phyloP scores from a whole-genome alignment of 64 coral and sea anemone species.

The Stichodactyla mertensii region DNA sequence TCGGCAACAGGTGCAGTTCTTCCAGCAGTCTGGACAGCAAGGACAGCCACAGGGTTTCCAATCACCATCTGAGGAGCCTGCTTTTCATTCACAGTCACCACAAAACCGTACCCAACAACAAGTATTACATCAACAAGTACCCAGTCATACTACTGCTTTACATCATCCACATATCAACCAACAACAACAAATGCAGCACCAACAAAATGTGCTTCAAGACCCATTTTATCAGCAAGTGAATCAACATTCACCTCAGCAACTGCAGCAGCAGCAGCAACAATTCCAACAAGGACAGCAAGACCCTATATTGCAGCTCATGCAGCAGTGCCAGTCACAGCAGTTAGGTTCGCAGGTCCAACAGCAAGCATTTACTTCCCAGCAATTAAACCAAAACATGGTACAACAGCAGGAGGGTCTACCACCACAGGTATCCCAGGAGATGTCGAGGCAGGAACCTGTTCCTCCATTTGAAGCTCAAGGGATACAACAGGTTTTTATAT shows the following conservation, averaged over 20 bases:
- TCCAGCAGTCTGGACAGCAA: background rate
- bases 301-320: background rate
- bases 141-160: background rate
- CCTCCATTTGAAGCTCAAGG: background rate
- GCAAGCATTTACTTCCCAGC: background rate
- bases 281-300: slow-evolving; percentile 20
- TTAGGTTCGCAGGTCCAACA: background rate
- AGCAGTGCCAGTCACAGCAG: background rate
- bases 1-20: background rate
- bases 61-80: background rate
- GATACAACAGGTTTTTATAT: background rate
- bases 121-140: background rate
- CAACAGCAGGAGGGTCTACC: background rate
- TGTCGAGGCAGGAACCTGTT: background rate
- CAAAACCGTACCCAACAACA: background rate
- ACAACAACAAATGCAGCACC: slow-evolving; percentile 14
- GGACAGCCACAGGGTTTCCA: background rate
- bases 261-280: slow-evolving; percentile 14
- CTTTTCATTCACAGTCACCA: background rate
- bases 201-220: background rate
- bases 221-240: slow-evolving; percentile 1
- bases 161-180: background rate
- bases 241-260: slow-evolving; percentile 11
- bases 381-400: background rate
- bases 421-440: background rate